Evolutionary conservation across 64 coral and sea anemone species (phyloP).

Genomic region (Montipora efflorescens): DNA sequence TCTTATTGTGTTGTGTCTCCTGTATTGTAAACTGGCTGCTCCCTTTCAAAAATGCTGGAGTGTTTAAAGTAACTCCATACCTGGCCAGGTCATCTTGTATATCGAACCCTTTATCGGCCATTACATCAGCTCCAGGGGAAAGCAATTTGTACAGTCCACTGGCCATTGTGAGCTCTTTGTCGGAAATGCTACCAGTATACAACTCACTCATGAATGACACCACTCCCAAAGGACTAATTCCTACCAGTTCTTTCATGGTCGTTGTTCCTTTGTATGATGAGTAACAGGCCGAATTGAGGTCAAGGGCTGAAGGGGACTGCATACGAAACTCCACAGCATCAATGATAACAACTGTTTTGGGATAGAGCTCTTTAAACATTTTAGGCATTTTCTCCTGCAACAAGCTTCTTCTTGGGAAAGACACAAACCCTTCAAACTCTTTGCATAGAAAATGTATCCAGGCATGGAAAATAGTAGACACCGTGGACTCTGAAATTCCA

Average conservation of each 20-base stretch:
- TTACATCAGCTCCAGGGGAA: too few relatives aligned
- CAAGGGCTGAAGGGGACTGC: constrained; percentile 38
- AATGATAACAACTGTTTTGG: constrained; percentile 57
- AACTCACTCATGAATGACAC: too few relatives aligned
- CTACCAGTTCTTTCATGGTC: not conserved
- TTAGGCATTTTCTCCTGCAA: constrained; percentile 27
- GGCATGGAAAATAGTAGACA: constrained; percentile 34
- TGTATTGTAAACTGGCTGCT: too few relatives aligned
- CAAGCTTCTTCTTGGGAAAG: constrained; percentile 5
- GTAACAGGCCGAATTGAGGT: constrained; percentile 46
- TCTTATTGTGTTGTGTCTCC: too few relatives aligned
- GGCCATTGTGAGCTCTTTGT: too few relatives aligned
- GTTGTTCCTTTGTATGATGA: constrained; percentile 62
- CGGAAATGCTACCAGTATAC: too few relatives aligned
- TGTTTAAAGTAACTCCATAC: too few relatives aligned
- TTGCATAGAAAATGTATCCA: constrained; percentile 56
- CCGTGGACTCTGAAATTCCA: constrained; percentile 17
- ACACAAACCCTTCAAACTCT: constrained; percentile 43
- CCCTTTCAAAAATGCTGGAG: too few relatives aligned
- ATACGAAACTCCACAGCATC: constrained; percentile 64
- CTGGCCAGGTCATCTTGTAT: too few relatives aligned
- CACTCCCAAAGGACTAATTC: too few relatives aligned
- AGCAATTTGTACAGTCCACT: too few relatives aligned
- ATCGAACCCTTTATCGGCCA: too few relatives aligned
- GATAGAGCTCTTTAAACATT: constrained; percentile 64